Evolutionary conservation across 2,888 invertebrate genomes (phyloP).

Genomic region (Mystacides longicornis): DNA sequence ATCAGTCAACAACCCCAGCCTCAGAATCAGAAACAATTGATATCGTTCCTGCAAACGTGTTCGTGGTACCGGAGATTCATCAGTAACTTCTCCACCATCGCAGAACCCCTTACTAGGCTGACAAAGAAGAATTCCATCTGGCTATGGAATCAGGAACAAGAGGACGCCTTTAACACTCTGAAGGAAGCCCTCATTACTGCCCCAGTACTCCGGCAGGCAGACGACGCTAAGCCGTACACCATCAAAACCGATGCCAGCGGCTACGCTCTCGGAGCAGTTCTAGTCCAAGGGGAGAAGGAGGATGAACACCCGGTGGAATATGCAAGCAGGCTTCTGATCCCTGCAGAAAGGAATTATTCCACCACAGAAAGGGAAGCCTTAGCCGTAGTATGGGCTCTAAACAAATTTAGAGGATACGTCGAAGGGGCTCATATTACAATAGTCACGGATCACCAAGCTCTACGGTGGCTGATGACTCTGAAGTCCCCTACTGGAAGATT

Average conservation of each 20-base stretch:
- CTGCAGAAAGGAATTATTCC: background rate
- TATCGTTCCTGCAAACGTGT: no score
- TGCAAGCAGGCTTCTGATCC: background rate
- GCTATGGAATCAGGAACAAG: slow-evolving; percentile 27
- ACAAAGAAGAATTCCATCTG: slow-evolving; percentile 30
- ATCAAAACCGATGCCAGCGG: no score
- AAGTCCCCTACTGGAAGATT: slow-evolving; percentile 3
- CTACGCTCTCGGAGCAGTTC: no score
- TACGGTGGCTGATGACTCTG: background rate
- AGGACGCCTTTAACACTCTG: slow-evolving; percentile 25
- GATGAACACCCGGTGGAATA: no score
- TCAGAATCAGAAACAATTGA: slow-evolving; percentile 25
- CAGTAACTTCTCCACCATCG: slow-evolving; percentile 31
- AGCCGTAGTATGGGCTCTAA: background rate
- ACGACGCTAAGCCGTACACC: slow-evolving; percentile 27
- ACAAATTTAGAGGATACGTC: background rate
- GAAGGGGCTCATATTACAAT: background rate
- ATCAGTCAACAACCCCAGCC: slow-evolving; percentile 26
- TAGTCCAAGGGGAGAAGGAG: no score
- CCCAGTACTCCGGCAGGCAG: slow-evolving; percentile 27
- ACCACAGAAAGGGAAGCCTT: background rate
- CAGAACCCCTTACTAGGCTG: slow-evolving; percentile 27
- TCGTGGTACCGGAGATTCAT: slow-evolving; percentile 31
- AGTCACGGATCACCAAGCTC: slow-evolving; percentile 3
- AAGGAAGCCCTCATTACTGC: slow-evolving; percentile 14